Conservation (phyloP, 1,140 invertebrate species). For the Magallana gigas region DNA sequence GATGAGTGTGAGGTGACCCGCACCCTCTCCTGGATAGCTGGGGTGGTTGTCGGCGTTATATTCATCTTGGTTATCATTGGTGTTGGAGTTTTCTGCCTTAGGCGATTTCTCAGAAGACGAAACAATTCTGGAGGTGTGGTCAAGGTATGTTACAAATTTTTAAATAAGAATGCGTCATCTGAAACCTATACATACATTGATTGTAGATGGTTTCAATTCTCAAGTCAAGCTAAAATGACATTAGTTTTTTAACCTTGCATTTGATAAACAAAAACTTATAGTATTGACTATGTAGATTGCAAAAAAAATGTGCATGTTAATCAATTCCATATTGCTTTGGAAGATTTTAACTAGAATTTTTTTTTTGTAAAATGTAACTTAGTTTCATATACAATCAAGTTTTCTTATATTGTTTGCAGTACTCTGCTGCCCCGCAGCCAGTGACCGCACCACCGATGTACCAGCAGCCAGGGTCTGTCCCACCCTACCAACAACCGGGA, state of each 20-base stretch:
- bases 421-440: background rate
- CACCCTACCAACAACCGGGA: background rate
- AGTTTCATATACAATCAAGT: background rate
- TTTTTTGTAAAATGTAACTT: background rate
- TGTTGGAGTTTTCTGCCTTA: background rate
- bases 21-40: background rate
- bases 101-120: background rate
- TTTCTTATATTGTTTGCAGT: background rate
- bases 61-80: background rate
- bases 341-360: background rate
- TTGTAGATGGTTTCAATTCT: too few relatives aligned
- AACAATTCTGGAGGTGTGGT: background rate
- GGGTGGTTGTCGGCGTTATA: background rate
- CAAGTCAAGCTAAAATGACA: too few relatives aligned
- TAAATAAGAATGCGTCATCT: too few relatives aligned
- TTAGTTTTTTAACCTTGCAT: too few relatives aligned
- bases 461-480: background rate
- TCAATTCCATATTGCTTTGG: background rate
- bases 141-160: background rate
- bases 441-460: background rate
- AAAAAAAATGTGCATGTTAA: too few relatives aligned
- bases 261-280: too few relatives aligned
- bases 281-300: too few relatives aligned
- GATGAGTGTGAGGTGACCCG: conserved; percentile 24
- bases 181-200: too few relatives aligned